Evolutionary conservation across 2,797 vertebrate genomes (phyloP), one percentile per base, ranked within the genome.

Genomic region (Meda fulgida): DNA sequence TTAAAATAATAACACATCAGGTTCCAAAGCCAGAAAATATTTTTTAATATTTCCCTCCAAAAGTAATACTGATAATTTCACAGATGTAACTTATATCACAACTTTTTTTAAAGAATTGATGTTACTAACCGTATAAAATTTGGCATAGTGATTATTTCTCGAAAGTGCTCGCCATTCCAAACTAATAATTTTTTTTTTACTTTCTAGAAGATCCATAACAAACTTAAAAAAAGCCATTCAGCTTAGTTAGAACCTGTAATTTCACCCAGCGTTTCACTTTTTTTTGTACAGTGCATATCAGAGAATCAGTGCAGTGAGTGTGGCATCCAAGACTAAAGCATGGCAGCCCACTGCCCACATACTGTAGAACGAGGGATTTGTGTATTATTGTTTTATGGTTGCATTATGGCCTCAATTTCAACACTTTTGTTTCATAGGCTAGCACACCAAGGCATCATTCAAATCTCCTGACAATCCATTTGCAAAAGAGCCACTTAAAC

Each of bases 401-500:
- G 38, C 69, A 43, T 70, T 75, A 34, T 23, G 72, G 46, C 53
- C 29, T 75, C 18, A 1, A 34, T 75, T 53, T 75, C 48, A 55
- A 36, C 19, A 53, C 19, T 76, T 72, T 72, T 75, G 48, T 53
- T 75, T 53, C 29, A 53, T 53, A 23, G 16, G 8, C 43, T 78
- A 26, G 14, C 55, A 58, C 8, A n/a, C 38, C 6, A 6, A 78
- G 14, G n/a, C 26, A 46, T 34, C 29, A 21, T 23, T 80, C 60
- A 80, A 80, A 80, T 66, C 26, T 51, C 29, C 63, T 10, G 21
- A 66, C 40, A 66, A 51, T 43, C 78, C 19, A n/a, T 67, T 80
- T 38, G 4, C 80, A 71, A 55, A 53, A 81, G 9, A 81, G 34
- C 7, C 48, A 29, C 16, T 71, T 81, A 81, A 81, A 48, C 6